These are phyloP conservation scores for Tamandua tetradactyla DNA, from an alignment of 2,797 vertebrate genomes.

Conservation along the genomic window DNA sequence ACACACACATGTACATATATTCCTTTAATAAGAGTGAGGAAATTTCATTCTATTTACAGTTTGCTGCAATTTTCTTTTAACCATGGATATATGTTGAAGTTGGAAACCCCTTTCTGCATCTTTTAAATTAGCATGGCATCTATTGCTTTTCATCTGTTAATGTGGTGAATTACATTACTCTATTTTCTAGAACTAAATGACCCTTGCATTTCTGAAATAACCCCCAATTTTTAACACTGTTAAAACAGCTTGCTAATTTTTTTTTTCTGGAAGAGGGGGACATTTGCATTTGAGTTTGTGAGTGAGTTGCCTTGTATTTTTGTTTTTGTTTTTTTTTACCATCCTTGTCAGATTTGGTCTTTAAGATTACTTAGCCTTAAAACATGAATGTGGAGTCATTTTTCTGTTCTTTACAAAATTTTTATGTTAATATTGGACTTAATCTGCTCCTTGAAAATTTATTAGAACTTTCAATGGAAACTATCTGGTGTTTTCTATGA, in stretches of 20 bases:
- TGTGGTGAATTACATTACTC: slow-evolving; percentile 50
- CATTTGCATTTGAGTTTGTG: not conserved
- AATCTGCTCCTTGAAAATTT: slow-evolving; percentile 7
- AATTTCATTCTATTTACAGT: not conserved
- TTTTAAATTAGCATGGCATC: slow-evolving; percentile 58
- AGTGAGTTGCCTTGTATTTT: not conserved
- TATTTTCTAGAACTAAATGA: slow-evolving; percentile 63
- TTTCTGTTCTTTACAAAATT: slow-evolving; percentile 14
- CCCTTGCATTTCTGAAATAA: slow-evolving; percentile 43
- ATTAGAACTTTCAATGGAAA: not conserved
- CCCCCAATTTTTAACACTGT: not conserved
- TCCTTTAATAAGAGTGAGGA: not conserved
- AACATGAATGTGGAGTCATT: not conserved
- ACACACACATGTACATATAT: not conserved
- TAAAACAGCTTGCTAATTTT: not conserved
- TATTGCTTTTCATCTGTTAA: slow-evolving; percentile 58
- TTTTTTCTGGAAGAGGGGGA: not conserved
- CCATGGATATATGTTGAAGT: slow-evolving; percentile 58
- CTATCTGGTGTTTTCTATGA: not conserved
- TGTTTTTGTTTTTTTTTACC: not conserved
- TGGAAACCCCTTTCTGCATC: slow-evolving; percentile 52
- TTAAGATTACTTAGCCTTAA: not conserved
- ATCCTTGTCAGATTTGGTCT: slow-evolving; percentile 15
- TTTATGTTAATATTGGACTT: not conserved
- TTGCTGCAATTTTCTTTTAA: slow-evolving; percentile 31